A percentile compares a stretch with the other conserved stretches of the same genome.
Evolutionary conservation across 2,113 vertebrate genomes (phyloP).

Genomic region (Heterochromis multidens): DNA sequence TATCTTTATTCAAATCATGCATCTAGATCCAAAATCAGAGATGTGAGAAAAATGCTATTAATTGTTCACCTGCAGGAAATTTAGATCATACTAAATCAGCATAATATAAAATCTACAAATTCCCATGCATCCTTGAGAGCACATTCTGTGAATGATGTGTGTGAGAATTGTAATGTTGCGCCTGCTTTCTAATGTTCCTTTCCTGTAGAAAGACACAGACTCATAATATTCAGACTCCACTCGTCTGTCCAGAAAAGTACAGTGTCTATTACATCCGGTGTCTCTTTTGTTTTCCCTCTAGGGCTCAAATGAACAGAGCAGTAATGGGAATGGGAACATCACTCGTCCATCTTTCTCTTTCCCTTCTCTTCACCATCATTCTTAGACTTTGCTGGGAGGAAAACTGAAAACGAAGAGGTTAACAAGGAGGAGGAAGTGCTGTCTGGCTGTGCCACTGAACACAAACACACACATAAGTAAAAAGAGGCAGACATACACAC

Average conservation of each 20-base stretch:
- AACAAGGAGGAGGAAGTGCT: not conserved
- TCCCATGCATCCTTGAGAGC: not conserved
- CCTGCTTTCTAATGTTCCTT: not conserved
- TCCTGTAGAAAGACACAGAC: conserved; percentile 9
- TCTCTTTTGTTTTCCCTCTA: conserved; percentile 2
- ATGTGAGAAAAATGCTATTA: conserved; percentile 16
- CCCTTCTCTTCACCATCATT: not conserved
- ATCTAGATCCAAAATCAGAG: not conserved
- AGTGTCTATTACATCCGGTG: conserved; percentile 13
- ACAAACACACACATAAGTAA: not conserved
- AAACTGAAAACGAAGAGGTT: conserved; percentile 4
- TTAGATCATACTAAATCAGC: not conserved
- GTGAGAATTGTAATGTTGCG: not conserved
- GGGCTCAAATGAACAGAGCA: conserved; percentile 29
- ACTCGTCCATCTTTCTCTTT: conserved; percentile 18
- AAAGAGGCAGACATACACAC: not conserved
- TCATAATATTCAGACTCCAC: conserved; percentile 32
- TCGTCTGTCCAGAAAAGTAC: conserved; percentile 23
- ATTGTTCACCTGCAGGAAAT: conserved; percentile 28
- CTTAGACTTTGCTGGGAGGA: not conserved
- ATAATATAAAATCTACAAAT: not conserved
- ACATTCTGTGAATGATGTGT: not conserved
- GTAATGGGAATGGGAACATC: conserved; percentile 41
- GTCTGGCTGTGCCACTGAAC: not conserved
- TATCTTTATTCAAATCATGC: not conserved